A percentile compares a stretch with the other conserved stretches of the same genome.
Evolutionary conservation across 2,113 vertebrate species (phyloP).

Genomic region (Oryzias celebensis): DNA sequence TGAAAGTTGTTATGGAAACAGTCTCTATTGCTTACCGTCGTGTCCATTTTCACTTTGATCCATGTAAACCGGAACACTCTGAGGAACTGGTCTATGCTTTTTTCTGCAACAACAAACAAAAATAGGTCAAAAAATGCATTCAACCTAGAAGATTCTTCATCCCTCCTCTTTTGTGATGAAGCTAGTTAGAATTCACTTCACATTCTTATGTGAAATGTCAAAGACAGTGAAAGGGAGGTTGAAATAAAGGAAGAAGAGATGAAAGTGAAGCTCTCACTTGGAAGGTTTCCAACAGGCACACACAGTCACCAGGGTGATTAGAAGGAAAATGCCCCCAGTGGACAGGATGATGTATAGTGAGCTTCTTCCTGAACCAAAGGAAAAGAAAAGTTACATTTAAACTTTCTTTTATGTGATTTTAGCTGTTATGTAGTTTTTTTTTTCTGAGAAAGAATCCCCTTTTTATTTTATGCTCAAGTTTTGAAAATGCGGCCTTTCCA

Average conservation of each 20-base stretch:
- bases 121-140: background rate
- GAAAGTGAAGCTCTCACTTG: slow-evolving; percentile 78
- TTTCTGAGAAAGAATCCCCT: background rate
- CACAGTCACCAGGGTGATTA: slow-evolving; percentile 96
- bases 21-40: slow-evolving; percentile 80
- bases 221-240: slow-evolving; percentile 27
- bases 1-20: background rate
- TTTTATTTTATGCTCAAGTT: background rate
- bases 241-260: background rate
- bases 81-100: slow-evolving; percentile 82
- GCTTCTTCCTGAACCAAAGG: slow-evolving; percentile 84
- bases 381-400: background rate
- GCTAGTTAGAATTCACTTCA: slow-evolving; percentile 51
- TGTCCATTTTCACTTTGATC: slow-evolving; percentile 86
- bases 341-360: slow-evolving; percentile 98
- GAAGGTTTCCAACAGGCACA: slow-evolving; percentile 98
- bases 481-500: background rate
- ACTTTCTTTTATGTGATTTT: background rate
- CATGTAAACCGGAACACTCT: slow-evolving; percentile 77
- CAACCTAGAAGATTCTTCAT: background rate
- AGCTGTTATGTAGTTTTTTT: background rate
- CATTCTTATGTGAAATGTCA: slow-evolving; percentile 28
- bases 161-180: background rate
- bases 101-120: slow-evolving; percentile 73
- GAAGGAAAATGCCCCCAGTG: slow-evolving; percentile 95